These are phyloP conservation scores for Mola mola DNA, from an alignment of 2,113 vertebrate genomes.

Conservation along the genomic window DNA sequence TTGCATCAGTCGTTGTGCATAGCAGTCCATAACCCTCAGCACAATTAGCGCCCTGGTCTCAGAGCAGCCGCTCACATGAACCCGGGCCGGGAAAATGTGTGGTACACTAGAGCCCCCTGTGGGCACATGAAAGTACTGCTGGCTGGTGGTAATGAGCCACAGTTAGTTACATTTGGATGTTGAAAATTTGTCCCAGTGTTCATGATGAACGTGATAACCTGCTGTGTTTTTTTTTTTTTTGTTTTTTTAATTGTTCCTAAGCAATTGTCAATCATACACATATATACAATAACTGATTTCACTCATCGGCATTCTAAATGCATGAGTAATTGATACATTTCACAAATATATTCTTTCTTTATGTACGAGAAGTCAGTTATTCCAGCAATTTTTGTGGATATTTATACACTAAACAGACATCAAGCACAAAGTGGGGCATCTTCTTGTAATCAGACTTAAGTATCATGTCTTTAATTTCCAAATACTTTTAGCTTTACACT, in stretches of 20 bases:
- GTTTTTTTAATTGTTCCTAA: constrained; percentile 20
- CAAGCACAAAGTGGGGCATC: constrained; percentile 4
- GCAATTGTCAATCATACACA: constrained; percentile 9
- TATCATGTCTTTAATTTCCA: background rate
- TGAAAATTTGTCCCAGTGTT: constrained; percentile 52
- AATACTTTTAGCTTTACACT: no score
- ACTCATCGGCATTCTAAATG: no score
- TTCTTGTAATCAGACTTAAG: background rate
- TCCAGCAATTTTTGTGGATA: no score
- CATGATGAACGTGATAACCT: constrained; percentile 56
- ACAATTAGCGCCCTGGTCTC: constrained; percentile 56
- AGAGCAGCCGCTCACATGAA: constrained; percentile 45
- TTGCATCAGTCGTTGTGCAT: constrained; percentile 68
- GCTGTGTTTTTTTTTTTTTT: background rate
- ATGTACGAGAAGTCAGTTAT: no score
- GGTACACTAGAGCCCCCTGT: constrained; percentile 95
- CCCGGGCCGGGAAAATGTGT: constrained; percentile 75
- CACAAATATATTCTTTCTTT: no score
- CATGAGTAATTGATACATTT: no score
- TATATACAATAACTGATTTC: no score
- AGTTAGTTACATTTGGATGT: constrained; percentile 52
- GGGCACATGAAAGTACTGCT: constrained; percentile 75
- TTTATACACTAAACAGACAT: constrained; percentile 1
- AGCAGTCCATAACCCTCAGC: constrained; percentile 73
- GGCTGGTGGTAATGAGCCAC: constrained; percentile 34